phyloP scores from a whole-genome alignment of 2,113 vertebrate species.

The Mobula birostris region DNA sequence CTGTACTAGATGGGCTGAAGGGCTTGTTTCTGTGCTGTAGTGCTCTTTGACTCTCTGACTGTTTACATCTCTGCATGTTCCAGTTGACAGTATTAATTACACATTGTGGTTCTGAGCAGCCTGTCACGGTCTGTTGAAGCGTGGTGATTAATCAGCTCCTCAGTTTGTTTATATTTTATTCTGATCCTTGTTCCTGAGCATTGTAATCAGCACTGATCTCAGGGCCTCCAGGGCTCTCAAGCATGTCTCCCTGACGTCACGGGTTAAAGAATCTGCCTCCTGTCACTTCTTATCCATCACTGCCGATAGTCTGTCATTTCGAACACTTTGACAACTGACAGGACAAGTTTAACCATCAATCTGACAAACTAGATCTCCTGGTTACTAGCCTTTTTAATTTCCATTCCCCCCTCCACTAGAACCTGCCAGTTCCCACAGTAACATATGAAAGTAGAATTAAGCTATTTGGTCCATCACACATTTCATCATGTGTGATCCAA shows the following conservation, averaged over 20 bases:
- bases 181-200: background rate
- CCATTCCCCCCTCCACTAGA: too few species aligned
- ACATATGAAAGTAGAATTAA: too few species aligned
- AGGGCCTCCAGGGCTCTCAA: background rate
- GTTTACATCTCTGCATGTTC: background rate
- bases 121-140: background rate
- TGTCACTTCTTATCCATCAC: slow-evolving; percentile 3
- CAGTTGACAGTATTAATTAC: background rate
- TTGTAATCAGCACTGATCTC: background rate
- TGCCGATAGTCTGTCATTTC: background rate
- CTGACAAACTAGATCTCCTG: background rate
- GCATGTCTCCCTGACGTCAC: background rate
- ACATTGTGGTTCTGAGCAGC: background rate
- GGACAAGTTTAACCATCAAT: background rate
- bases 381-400: too few species aligned
- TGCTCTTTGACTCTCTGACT: too few species aligned
- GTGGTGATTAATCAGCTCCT: background rate
- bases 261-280: background rate
- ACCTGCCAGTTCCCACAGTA: too few species aligned
- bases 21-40: background rate
- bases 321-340: background rate
- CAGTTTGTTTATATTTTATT: background rate
- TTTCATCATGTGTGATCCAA: too few species aligned
- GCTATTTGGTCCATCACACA: too few species aligned
- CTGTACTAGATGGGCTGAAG: too few species aligned